Evolutionary conservation across 2,888 invertebrate genomes (phyloP).

Genomic region (Danaus chrysippus): DNA sequence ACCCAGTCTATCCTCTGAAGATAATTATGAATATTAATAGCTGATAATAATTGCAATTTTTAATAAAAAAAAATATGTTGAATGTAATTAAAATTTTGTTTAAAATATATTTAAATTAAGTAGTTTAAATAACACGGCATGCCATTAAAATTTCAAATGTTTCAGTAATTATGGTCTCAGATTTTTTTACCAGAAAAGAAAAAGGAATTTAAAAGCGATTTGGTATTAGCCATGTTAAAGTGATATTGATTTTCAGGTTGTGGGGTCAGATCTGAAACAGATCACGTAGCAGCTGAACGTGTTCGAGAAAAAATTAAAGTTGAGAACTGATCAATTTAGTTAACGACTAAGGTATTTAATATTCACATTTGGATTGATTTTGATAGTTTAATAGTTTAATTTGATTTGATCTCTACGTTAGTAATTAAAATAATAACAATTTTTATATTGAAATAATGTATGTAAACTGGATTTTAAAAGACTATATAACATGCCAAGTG

Average conservation of each 20-base stretch:
- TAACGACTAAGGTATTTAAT: slow-evolving; percentile 4
- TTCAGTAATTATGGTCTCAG: neutral
- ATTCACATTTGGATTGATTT: neutral
- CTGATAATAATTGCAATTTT: no score
- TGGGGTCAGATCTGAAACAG: neutral
- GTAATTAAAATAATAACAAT: no score
- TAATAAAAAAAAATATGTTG: no score
- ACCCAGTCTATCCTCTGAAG: slow-evolving; percentile 63
- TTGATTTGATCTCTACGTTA: neutral
- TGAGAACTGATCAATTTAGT: slow-evolving; percentile 2
- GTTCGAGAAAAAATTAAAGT: slow-evolving; percentile 2
- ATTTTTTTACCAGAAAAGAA: neutral
- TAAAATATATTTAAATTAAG: no score
- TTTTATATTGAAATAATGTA: no score
- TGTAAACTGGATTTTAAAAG: no score
- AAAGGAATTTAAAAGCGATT: neutral
- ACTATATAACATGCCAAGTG: neutral
- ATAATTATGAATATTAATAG: no score
- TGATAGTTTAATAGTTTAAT: neutral
- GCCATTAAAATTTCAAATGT: neutral
- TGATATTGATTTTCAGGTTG: neutral
- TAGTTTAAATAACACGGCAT: no score
- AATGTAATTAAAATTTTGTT: no score
- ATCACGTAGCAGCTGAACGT: neutral
- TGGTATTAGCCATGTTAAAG: neutral